Conservation (phyloP, 1,140 invertebrate species). For the Trachelipus rathkii region DNA sequence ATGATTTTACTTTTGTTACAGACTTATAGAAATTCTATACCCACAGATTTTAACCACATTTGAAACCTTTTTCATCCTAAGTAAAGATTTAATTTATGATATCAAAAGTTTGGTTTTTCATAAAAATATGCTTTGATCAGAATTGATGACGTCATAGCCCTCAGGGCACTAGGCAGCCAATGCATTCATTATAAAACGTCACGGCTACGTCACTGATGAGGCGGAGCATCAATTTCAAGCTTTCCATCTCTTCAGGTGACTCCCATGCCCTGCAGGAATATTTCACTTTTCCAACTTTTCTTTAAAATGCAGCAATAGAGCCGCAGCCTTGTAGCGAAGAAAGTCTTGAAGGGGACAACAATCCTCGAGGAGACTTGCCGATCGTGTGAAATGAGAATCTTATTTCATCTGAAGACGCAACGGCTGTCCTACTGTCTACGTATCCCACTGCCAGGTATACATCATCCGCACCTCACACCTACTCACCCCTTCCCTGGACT, state of each 20-base stretch:
- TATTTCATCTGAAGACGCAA: too few species aligned
- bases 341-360: background rate
- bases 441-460: too few species aligned
- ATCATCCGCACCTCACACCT: too few species aligned
- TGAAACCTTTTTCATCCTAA: background rate
- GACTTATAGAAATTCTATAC: background rate
- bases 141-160: background rate
- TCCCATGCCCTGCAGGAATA: background rate
- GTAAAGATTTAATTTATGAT: slow-evolving; percentile 2
- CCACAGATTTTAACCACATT: background rate
- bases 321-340: background rate
- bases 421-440: too few species aligned
- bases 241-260: background rate
- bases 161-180: background rate
- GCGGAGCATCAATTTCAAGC: background rate
- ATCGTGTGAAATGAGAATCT: background rate
- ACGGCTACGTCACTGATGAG: background rate
- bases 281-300: background rate
- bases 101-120: background rate
- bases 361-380: background rate
- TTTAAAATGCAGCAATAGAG: background rate
- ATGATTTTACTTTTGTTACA: background rate
- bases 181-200: background rate
- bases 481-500: too few species aligned
- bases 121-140: background rate